A percentile compares a stretch with the other conserved stretches of the same genome.
Evolutionary conservation across 2,113 vertebrate species (phyloP).

Genomic region (Colistium nudipinnis): DNA sequence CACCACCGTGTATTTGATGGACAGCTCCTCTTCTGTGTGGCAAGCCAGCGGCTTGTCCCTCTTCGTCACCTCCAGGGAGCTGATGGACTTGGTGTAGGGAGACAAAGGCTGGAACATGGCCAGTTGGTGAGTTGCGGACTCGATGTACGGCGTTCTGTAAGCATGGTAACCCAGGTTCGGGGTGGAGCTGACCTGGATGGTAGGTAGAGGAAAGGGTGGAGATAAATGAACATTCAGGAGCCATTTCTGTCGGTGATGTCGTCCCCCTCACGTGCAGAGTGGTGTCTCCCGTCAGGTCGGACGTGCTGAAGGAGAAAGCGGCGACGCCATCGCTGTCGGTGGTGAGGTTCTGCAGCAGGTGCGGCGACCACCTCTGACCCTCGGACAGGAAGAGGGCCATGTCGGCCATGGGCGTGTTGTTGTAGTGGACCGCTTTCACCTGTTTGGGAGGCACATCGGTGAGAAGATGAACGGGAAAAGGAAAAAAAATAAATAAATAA

Average conservation of each 20-base stretch:
- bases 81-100: slow-evolving; percentile 44
- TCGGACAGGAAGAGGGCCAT: slow-evolving; percentile 56
- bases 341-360: slow-evolving; percentile 62
- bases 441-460: slow-evolving; percentile 7
- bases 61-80: slow-evolving; percentile 63
- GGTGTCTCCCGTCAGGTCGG: background rate
- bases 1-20: slow-evolving; percentile 63
- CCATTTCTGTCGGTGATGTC: background rate
- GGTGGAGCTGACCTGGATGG: slow-evolving; percentile 40
- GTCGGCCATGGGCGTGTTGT: slow-evolving; percentile 48
- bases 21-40: slow-evolving; percentile 36
- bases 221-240: background rate
- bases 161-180: accelerated
- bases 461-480: no score
- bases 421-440: slow-evolving; percentile 65
- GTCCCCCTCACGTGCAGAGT: slow-evolving; percentile 53
- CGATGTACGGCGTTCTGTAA: background rate
- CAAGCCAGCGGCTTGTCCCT: slow-evolving; percentile 57
- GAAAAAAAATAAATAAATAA: background rate
- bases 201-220: background rate
- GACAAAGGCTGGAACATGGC: slow-evolving; percentile 7
- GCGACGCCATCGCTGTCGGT: slow-evolving; percentile 69
- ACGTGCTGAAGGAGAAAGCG: slow-evolving; percentile 62
- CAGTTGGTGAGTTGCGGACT: background rate
- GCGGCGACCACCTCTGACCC: slow-evolving; percentile 11